These are phyloP conservation scores for Littorina saxatilis DNA, from an alignment of 1,140 invertebrate genomes.

Conservation along the genomic window DNA sequence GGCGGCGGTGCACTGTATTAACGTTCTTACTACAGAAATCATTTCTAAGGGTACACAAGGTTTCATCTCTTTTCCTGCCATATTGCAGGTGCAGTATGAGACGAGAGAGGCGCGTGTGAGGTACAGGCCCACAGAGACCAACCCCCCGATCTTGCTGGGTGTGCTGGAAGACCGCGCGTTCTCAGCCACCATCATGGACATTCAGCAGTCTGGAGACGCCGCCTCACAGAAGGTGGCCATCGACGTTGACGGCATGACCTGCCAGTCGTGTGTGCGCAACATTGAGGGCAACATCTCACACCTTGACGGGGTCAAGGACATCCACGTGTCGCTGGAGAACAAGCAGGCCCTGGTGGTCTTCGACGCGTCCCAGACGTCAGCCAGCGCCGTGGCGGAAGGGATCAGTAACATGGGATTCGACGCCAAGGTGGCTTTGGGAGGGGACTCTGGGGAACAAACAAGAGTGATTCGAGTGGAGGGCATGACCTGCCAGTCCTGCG, in stretches of 20 bases:
- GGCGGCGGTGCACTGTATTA: no score
- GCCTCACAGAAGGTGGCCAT: conserved; percentile 20
- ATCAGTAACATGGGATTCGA: conserved; percentile 75
- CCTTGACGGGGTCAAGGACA: conserved; percentile 65
- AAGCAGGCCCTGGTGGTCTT: conserved; percentile 68
- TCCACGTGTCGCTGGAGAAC: conserved; percentile 69
- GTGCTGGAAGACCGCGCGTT: conserved; percentile 72
- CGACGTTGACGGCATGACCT: conserved; percentile 71
- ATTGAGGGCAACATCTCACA: conserved; percentile 70
- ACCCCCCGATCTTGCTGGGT: conserved; percentile 60
- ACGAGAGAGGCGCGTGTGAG: conserved; percentile 62
- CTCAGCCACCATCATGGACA: conserved; percentile 55
- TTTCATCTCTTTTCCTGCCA: no score
- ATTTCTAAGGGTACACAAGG: no score
- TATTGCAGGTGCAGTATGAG: conserved; percentile 53
- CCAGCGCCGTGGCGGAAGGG: conserved; percentile 58
- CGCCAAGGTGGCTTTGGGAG: conserved; percentile 60
- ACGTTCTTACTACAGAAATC: no score
- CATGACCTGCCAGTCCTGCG: conserved; percentile 77
- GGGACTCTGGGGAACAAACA: conserved; percentile 64
- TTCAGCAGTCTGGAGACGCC: conserved; percentile 17
- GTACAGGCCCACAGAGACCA: conserved; percentile 65
- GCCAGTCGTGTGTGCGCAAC: conserved; percentile 74
- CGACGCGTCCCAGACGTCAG: conserved; percentile 56
- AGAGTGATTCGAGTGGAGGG: conserved; percentile 55